A percentile compares a stretch with the other conserved stretches of the same genome.
phyloP scores from a whole-genome alignment of 2,797 vertebrate species.

The Spinibarbus caldwelli region DNA sequence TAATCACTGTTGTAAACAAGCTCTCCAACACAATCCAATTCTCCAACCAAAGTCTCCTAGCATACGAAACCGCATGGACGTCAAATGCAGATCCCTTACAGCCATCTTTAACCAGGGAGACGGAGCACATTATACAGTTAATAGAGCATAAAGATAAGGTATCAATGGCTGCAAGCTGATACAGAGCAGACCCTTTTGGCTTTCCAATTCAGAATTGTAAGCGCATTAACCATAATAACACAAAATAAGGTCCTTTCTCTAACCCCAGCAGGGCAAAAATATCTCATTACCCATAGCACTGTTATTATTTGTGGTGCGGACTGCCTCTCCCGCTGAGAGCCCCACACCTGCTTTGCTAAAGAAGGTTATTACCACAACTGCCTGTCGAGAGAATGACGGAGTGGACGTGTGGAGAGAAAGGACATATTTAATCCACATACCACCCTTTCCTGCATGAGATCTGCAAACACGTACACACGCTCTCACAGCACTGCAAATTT shows the following conservation, averaged over 20 bases:
- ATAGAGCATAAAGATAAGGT: constrained; percentile 47
- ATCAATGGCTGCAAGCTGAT: constrained; percentile 48
- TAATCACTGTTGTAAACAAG: constrained; percentile 43
- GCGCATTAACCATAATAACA: constrained; percentile 50
- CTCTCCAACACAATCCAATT: constrained; percentile 49
- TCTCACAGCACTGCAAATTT: neutral
- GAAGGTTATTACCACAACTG: constrained; percentile 64
- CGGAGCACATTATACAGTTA: constrained; percentile 42
- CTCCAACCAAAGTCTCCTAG: constrained; percentile 30
- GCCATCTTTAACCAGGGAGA: constrained; percentile 46
- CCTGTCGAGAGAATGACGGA: constrained; percentile 60
- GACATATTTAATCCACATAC: constrained; percentile 54
- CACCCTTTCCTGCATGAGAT: constrained; percentile 39
- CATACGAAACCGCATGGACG: constrained; percentile 32
- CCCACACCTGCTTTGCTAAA: constrained; percentile 61
- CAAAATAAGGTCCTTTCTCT: constrained; percentile 51
- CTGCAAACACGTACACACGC: constrained; percentile 14
- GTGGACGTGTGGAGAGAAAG: constrained; percentile 38
- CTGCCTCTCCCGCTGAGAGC: constrained; percentile 55
- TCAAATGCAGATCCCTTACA: constrained; percentile 47
- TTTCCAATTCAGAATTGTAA: constrained; percentile 44
- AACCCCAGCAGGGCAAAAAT: constrained; percentile 54
- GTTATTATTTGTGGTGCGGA: constrained; percentile 54
- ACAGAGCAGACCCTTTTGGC: constrained; percentile 47
- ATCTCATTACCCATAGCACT: constrained; percentile 59